Base-by-base conservation (phyloP, 2,113 vertebrate species). In the Myotis brandtii region DNA sequence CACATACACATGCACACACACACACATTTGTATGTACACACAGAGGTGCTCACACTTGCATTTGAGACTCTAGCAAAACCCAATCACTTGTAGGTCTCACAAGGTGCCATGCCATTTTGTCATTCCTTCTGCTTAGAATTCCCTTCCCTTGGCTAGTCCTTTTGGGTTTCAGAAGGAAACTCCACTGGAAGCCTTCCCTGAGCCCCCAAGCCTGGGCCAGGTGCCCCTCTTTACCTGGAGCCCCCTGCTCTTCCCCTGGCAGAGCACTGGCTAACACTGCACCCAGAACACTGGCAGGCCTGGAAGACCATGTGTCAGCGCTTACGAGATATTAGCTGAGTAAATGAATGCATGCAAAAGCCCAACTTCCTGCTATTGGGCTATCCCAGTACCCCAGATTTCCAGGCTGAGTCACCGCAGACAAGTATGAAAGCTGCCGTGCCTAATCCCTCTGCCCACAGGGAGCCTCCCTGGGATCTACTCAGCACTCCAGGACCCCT, bases 111-210 rank as follows among this genome's bases (percentile, higher is more conserved):
- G 43, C 34, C 14, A 0, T 48, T 72, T 46, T 52, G 37, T 11
- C 32, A 20, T 32, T 83, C 52, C 69, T 62, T 86, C 80, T 64
- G 23, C 54, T 43, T 43, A 32, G 27, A 70, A 66, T 20, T 50
- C 6, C 10, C 16, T 80, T 90, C 64, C 72, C 18, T 40, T 48
- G 27, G 30, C 3, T 32, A 30, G 37, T 30, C 23, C 23, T 48
- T 79, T 67, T n/a, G n/a, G 50, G 23, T 69, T 89, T 91, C 86
- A 89, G 86, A 89, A 91, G 81, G 56, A 25, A 70, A 9, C 59
- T 84, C 54, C 13, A 27, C 72, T 72, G 69, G 50, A 87, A 80
- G 32, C 5, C 64, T 64, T 30, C 40, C n/a, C 32, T 46, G n/a
- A 54, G 79, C 0, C 10, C 25, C 80, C n/a, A 48, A 0, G 4